Percentiles rank a stretch among this genome's conserved stretches.
Conservation (phyloP, 2,888 invertebrate genomes). For the Nomada fabriciana region DNA sequence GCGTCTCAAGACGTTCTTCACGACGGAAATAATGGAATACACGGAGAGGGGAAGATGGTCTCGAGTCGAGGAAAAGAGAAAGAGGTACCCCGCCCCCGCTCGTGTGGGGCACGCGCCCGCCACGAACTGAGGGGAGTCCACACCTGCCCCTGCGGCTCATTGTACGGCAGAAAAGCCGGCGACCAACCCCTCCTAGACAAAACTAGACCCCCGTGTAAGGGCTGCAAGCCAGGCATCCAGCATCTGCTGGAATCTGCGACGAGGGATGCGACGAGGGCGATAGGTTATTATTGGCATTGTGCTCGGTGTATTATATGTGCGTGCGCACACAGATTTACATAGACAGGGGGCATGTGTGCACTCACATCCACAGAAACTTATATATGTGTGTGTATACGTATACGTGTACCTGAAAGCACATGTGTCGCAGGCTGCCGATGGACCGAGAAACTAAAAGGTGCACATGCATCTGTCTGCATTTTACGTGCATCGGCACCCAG, state of each 20-base stretch:
- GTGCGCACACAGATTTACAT: slow-evolving; percentile 4
- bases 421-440: slow-evolving; percentile 74
- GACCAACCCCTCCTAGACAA: slow-evolving; percentile 78
- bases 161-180: slow-evolving; percentile 72
- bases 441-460: slow-evolving; percentile 70
- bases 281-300: slow-evolving; percentile 84
- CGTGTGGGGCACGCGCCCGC: slow-evolving; percentile 84
- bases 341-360: slow-evolving; percentile 61
- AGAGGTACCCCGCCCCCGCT: slow-evolving; percentile 81
- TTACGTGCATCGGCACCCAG: slow-evolving; percentile 71
- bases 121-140: slow-evolving; percentile 74
- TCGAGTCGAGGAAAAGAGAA: slow-evolving; percentile 51
- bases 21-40: slow-evolving; percentile 59
- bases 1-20: slow-evolving; percentile 61
- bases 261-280: slow-evolving; percentile 78
- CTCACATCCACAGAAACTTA: slow-evolving; percentile 30
- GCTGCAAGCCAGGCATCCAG: slow-evolving; percentile 66
- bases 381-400: slow-evolving; percentile 45
- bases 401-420: slow-evolving; percentile 51
- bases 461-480: slow-evolving; percentile 78
- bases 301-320: slow-evolving; percentile 40
- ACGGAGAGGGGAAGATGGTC: slow-evolving; percentile 18
- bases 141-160: slow-evolving; percentile 82
- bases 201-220: slow-evolving; percentile 74
- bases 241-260: slow-evolving; percentile 83